phyloP scores from a whole-genome alignment of 2,888 invertebrate species.

The Drosophila stalkeri region DNA sequence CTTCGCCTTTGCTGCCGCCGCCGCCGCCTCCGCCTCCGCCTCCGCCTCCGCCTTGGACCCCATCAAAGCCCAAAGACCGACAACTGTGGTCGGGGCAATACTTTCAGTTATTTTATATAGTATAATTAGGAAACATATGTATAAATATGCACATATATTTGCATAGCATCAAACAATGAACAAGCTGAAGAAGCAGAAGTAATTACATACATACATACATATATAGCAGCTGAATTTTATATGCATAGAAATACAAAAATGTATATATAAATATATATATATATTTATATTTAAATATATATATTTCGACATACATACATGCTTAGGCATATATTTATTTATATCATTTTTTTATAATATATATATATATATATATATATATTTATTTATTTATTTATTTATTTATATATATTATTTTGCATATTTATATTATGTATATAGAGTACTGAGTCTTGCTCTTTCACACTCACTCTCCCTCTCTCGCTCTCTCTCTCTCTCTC shows the following conservation, averaged over 20 bases:
- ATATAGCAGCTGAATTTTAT: neutral
- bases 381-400: neutral
- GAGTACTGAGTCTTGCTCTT: neutral
- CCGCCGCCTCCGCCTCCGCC: slow-evolving; percentile 55
- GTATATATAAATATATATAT: neutral
- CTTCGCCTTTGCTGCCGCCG: slow-evolving; percentile 50
- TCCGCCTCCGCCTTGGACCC: slow-evolving; percentile 42
- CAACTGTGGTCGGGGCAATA: slow-evolving; percentile 40
- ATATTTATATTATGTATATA: neutral
- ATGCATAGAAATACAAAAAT: neutral
- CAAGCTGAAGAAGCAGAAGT: neutral
- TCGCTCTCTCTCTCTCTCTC: too few species aligned
- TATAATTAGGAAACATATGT: slow-evolving; percentile 40
- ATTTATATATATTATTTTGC: neutral
- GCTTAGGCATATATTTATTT: neutral
- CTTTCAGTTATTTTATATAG: slow-evolving; percentile 44
- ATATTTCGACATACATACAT: neutral
- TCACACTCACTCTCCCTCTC: neutral
- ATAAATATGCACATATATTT: slow-evolving; percentile 13
- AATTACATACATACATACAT: neutral
- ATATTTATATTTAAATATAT: neutral
- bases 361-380: neutral
- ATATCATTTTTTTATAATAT: neutral
- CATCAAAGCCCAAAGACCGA: slow-evolving; percentile 16
- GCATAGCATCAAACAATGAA: slow-evolving; percentile 2